Evolutionary conservation across 2,888 invertebrate species (phyloP).

Genomic region (Molanna angustata): DNA sequence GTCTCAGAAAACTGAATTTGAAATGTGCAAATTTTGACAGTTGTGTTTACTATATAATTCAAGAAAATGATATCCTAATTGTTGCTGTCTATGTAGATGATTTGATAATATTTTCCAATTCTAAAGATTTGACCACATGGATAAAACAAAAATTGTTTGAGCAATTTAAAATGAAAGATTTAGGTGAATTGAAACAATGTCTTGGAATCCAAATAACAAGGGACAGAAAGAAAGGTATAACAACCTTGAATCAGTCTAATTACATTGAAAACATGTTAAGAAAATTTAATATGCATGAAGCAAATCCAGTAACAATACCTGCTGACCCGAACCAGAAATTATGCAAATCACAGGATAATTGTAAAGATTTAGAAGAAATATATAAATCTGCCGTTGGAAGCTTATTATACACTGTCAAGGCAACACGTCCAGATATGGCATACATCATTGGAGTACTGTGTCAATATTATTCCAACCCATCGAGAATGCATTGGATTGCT

Average conservation of each 20-base stretch:
- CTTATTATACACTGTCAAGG: constrained; percentile 9
- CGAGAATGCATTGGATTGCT: constrained; percentile 30
- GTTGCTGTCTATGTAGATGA: constrained; percentile 3
- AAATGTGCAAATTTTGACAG: constrained; percentile 1
- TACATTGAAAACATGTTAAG: constrained; percentile 4
- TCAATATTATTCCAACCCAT: constrained; percentile 31
- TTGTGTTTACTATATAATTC: constrained; percentile 1
- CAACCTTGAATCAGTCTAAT: neutral
- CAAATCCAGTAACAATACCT: constrained; percentile 2
- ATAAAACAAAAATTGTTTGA: constrained; percentile 1
- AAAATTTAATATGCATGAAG: constrained; percentile 5
- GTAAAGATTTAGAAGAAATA: neutral
- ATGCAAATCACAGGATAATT: neutral
- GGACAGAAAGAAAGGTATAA: constrained; percentile 1
- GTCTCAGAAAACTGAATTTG: neutral
- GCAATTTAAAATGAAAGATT: constrained; percentile 2
- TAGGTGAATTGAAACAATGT: constrained; percentile 1
- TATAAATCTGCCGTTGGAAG: constrained; percentile 3
- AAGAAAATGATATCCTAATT: neutral
- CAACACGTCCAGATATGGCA: constrained; percentile 33
- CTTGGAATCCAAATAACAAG: constrained; percentile 1
- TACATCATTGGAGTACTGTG: constrained; percentile 34
- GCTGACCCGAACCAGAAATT: neutral
- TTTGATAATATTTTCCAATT: constrained; percentile 3
- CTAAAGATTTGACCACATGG: neutral